These are phyloP conservation scores for Drosophila incognita DNA, from an alignment of 2,888 invertebrate species.

Conservation along the genomic window DNA sequence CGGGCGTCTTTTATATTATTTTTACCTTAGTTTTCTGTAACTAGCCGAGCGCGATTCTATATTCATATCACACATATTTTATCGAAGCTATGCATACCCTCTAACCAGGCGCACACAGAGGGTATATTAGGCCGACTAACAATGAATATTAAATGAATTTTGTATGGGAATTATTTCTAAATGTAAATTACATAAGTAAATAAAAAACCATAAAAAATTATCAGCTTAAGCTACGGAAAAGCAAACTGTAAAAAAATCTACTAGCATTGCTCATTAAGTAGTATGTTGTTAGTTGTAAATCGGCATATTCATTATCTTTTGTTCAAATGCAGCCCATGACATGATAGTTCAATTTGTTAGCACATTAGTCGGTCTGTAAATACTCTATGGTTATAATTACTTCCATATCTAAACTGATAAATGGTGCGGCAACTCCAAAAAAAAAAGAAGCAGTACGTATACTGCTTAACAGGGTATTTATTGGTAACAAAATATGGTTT, in stretches of 20 bases:
- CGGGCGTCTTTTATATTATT: constrained; percentile 35
- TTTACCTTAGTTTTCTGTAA: constrained; percentile 54
- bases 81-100: constrained; percentile 22
- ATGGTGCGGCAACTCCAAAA: neutral
- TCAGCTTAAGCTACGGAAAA: neutral
- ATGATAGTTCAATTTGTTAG: constrained; percentile 47
- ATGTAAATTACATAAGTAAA: neutral
- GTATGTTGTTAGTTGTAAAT: neutral
- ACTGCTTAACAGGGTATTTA: neutral
- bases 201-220: neutral
- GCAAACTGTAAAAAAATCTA: neutral
- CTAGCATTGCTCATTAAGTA: neutral
- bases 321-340: constrained; percentile 6
- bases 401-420: constrained; percentile 3
- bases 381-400: neutral
- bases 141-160: neutral
- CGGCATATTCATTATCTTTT: neutral
- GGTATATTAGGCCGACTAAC: neutral
- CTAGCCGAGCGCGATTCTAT: constrained; percentile 55
- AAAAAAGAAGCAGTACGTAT: neutral
- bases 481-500: neutral
- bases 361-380: constrained; percentile 3
- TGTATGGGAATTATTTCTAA: neutral
- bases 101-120: neutral
- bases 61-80: constrained; percentile 38